Percentiles rank a stretch among this genome's conserved stretches.
Conservation (phyloP, 2,888 invertebrate species). For the Hipparchia semele region DNA sequence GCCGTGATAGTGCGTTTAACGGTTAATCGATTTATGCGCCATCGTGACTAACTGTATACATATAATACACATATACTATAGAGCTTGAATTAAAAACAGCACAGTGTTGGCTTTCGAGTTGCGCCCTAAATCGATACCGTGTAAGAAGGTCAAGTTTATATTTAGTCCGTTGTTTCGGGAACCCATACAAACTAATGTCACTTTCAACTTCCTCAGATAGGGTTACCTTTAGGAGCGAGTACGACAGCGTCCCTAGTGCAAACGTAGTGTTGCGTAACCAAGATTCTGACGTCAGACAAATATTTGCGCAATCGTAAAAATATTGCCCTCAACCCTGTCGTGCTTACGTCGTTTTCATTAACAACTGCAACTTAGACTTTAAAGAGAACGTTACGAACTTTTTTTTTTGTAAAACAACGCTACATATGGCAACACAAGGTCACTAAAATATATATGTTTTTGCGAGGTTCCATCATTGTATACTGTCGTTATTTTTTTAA, state of each 20-base stretch:
- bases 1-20: constrained; percentile 37
- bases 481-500: background rate
- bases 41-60: constrained; percentile 37
- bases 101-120: background rate
- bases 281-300: background rate
- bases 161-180: constrained; percentile 16
- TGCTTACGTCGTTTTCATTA: background rate
- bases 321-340: too few species aligned
- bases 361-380: background rate
- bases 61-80: background rate
- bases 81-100: constrained; percentile 29
- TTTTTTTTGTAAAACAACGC: background rate
- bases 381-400: background rate
- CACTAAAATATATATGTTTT: too few species aligned
- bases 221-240: background rate
- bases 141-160: constrained; percentile 33
- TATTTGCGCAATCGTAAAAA: constrained; percentile 1
- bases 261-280: background rate
- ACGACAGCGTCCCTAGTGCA: background rate
- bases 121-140: constrained; percentile 29
- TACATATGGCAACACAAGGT: background rate
- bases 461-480: background rate
- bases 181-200: constrained; percentile 10
- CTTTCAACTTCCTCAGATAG: constrained; percentile 9
- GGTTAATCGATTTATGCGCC: constrained; percentile 42